phyloP scores from a whole-genome alignment of 2,797 vertebrate genomes.

The Loris lydekkerianus region DNA sequence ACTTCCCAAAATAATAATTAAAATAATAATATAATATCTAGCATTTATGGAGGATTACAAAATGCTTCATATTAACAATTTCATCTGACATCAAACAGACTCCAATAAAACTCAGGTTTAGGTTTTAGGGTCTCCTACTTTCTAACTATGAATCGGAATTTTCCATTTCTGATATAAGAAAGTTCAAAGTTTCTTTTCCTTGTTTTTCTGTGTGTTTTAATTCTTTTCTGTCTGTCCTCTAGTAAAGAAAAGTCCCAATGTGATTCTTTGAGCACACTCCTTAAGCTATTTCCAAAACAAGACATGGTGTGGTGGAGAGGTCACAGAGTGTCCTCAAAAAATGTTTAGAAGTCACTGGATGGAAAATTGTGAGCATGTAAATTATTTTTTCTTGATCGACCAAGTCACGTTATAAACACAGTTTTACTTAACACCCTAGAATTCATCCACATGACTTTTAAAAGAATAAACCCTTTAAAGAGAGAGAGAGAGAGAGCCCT shows the following conservation, averaged over 20 bases:
- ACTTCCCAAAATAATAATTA: slow-evolving; percentile 7
- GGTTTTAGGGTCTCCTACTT: neutral
- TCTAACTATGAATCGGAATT: neutral
- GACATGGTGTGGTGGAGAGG: neutral
- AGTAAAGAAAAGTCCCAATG: neutral
- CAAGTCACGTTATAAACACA: neutral
- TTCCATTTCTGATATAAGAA: neutral
- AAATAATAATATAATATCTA: neutral
- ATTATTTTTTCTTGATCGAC: neutral
- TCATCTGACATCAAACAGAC: neutral
- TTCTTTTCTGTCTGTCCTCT: neutral
- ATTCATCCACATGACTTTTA: slow-evolving; percentile 4
- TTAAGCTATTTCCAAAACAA: neutral
- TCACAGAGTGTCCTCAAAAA: neutral
- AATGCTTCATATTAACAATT: neutral
- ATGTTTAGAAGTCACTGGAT: neutral
- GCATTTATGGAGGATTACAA: neutral
- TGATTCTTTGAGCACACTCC: neutral
- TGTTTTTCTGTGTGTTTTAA: neutral
- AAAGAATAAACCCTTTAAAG: neutral
- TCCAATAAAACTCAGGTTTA: neutral
- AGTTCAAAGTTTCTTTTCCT: neutral
- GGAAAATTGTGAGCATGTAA: neutral
- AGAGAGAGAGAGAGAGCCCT: neutral
- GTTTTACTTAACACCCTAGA: neutral